phyloP scores from a whole-genome alignment of 2,888 invertebrate genomes.

The Mesoligia furuncula region DNA sequence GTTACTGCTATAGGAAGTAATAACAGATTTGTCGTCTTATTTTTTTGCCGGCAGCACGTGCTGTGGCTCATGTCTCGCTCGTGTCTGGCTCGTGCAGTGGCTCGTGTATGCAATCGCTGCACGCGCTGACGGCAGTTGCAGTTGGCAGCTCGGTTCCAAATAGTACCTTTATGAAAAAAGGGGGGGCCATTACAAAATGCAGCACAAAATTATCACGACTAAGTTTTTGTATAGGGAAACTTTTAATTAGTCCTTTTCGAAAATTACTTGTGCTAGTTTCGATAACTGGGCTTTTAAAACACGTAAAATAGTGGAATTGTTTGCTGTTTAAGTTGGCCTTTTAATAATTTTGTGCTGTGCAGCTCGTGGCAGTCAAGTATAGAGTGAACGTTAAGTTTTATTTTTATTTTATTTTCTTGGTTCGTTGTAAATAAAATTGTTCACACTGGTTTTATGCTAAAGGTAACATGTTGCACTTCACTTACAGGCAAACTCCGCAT shows the following conservation, averaged over 20 bases:
- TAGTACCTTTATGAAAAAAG: slow-evolving; percentile 41
- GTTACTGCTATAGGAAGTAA: slow-evolving; percentile 3
- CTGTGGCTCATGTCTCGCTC: too few relatives aligned
- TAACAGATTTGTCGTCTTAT: slow-evolving; percentile 3
- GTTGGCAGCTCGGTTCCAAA: too few relatives aligned
- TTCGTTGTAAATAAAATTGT: background rate
- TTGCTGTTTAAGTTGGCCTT: background rate
- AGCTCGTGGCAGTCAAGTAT: background rate
- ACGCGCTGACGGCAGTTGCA: too few relatives aligned
- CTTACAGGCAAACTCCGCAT: background rate
- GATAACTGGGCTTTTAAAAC: slow-evolving; percentile 12
- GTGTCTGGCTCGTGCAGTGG: too few relatives aligned
- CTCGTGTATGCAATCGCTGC: too few relatives aligned
- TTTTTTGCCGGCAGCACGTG: too few relatives aligned
- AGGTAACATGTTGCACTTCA: background rate
- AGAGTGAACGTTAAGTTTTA: background rate
- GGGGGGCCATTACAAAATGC: slow-evolving; percentile 37
- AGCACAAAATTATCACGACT: background rate
- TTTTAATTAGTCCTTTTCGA: slow-evolving; percentile 72
- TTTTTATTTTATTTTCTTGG: too few relatives aligned
- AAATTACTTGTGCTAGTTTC: slow-evolving; percentile 50
- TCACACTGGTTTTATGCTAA: background rate
- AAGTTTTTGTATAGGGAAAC: slow-evolving; percentile 65
- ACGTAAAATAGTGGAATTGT: slow-evolving; percentile 26
- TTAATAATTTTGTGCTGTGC: background rate